Percentiles rank a stretch among this genome's conserved stretches.
Conservation (phyloP, 2,113 vertebrate genomes). For the Gadus macrocephalus region DNA sequence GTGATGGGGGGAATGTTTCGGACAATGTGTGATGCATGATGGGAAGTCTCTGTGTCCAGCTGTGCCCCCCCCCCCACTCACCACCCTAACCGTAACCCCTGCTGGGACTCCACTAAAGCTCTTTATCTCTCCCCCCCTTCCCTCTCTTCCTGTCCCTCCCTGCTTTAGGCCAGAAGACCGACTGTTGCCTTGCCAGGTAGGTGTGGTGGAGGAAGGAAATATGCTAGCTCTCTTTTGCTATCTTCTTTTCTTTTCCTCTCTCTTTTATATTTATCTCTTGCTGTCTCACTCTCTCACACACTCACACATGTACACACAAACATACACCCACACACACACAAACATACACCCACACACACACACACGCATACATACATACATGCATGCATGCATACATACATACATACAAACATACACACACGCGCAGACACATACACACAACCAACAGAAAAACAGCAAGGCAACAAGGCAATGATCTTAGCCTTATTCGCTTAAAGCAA, state of each 20-base stretch:
- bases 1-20: constrained; percentile 20
- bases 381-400: background rate
- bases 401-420: background rate
- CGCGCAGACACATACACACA: constrained; percentile 8
- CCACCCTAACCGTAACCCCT: constrained; percentile 31
- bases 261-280: background rate
- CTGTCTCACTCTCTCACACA: background rate
- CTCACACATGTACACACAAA: too few relatives aligned
- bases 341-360: constrained; percentile 2
- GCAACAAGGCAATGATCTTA: constrained; percentile 26
- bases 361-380: background rate
- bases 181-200: constrained; percentile 93
- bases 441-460: background rate
- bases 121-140: constrained; percentile 18
- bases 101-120: background rate
- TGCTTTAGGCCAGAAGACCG: constrained; percentile 87
- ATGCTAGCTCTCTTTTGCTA: background rate
- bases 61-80: constrained; percentile 36
- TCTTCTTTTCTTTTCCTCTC: background rate
- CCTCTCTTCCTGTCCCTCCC: constrained; percentile 53
- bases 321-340: background rate
- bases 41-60: constrained; percentile 19
- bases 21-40: background rate
- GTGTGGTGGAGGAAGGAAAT: constrained; percentile 62
- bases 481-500: constrained; percentile 47